These are phyloP conservation scores for Epizoanthus ramosus DNA, from an alignment of 92 coral and sea anemone genomes.

Conservation along the genomic window DNA sequence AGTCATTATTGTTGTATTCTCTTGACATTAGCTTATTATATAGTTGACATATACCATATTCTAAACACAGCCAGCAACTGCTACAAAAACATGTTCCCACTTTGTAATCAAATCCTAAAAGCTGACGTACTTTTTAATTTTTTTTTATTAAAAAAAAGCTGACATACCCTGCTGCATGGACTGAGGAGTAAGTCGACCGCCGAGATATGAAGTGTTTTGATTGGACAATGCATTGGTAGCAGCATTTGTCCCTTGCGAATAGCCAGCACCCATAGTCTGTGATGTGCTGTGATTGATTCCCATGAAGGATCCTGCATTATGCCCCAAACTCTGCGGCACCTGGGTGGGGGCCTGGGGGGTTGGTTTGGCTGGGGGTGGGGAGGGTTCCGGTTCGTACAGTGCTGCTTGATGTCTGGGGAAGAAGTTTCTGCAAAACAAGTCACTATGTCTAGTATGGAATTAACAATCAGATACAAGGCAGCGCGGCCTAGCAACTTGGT, in stretches of 20 bases:
- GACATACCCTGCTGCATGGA: slow-evolving; percentile 84
- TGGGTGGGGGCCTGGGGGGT: slow-evolving; percentile 52
- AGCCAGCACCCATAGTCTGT: slow-evolving; percentile 17
- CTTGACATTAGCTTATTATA: too few relatives aligned
- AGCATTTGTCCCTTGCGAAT: slow-evolving; percentile 37
- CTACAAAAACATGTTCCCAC: too few relatives aligned
- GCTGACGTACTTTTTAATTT: slow-evolving; percentile 58
- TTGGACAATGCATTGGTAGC: slow-evolving; percentile 39
- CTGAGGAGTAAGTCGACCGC: slow-evolving; percentile 82
- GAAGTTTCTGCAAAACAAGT: slow-evolving; percentile 71
- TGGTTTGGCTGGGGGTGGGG: slow-evolving; percentile 61
- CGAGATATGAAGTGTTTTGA: slow-evolving; percentile 59
- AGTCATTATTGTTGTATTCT: too few relatives aligned
- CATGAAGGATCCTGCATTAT: slow-evolving; percentile 57
- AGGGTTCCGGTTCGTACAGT: slow-evolving; percentile 61
- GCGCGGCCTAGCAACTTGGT: too few relatives aligned
- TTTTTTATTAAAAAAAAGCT: too few relatives aligned
- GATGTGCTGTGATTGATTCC: slow-evolving; percentile 58
- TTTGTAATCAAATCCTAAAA: not conserved
- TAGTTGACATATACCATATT: too few relatives aligned
- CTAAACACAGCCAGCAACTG: too few relatives aligned
- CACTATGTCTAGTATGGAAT: not conserved
- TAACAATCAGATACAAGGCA: not conserved
- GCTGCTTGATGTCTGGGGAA: slow-evolving; percentile 97
- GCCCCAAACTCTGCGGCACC: slow-evolving; percentile 47